These are phyloP conservation scores for Leptopilina clavipes DNA, from an alignment of 1,140 invertebrate genomes.

Conservation along the genomic window DNA sequence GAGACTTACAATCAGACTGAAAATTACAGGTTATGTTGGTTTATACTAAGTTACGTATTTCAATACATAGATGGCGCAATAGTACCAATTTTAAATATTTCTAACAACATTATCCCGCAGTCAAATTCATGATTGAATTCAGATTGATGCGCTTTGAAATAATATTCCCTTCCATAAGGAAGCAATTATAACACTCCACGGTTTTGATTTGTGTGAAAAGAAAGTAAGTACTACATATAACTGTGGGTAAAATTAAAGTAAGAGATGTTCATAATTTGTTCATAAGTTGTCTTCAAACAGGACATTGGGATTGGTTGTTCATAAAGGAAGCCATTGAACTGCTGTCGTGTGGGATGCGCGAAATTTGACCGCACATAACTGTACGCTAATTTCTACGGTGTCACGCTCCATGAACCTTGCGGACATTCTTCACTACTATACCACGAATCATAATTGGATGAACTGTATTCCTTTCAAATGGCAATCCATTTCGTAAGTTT, in stretches of 20 bases:
- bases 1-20: too few relatives aligned
- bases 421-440: constrained; percentile 23
- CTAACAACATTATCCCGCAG: too few relatives aligned
- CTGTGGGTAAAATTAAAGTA: background rate
- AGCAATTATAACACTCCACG: background rate
- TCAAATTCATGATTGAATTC: too few relatives aligned
- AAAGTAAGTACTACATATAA: background rate
- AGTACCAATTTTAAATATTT: too few relatives aligned
- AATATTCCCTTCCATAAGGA: too few relatives aligned
- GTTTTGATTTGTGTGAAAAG: background rate
- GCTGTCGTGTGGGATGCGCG: constrained; percentile 9
- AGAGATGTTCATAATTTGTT: background rate
- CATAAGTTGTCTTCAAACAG: background rate
- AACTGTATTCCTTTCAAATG: constrained; percentile 13
- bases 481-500: background rate
- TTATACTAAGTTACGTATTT: too few relatives aligned
- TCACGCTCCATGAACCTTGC: constrained; percentile 23
- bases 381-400: constrained; percentile 21
- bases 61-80: too few relatives aligned
- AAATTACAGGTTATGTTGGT: too few relatives aligned
- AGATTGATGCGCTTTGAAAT: too few relatives aligned
- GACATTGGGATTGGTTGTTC: constrained; percentile 3
- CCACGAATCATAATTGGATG: constrained; percentile 27
- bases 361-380: constrained; percentile 22
- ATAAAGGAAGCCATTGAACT: constrained; percentile 30